Base-by-base conservation (phyloP, 2,888 invertebrate genomes). In the Apotomis capreana region DNA sequence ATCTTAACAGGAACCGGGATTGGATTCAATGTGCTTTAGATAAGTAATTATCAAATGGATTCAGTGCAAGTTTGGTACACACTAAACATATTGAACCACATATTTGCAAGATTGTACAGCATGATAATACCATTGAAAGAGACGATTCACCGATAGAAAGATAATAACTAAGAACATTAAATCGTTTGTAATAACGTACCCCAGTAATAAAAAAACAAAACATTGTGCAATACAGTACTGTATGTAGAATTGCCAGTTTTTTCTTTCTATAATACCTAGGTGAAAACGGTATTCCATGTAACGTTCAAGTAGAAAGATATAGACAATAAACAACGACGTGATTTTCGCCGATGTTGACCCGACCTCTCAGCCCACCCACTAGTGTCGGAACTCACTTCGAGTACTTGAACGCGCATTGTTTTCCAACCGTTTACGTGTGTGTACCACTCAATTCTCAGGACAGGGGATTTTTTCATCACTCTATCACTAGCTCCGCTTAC, bases 381-480 rank as follows among this genome's bases (percentile, higher is more conserved):
- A 78, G 77, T 77, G 76, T 78, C 76, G 69, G 74, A 59, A 76
- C 78, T 40, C 40, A 75, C 73, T 78, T 81, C 76, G 72, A 85
- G 84, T 73, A 78, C 79, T 67, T 15, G 77, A 79, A 79, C 81
- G 78, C 78, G 80, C 80, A 83, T 86, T 85, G 85, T 87, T 86
- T 84, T 85, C 80, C 79, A 77, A 82, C 80, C 26, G 26, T 26
- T 26, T 26, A 26, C 26, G 26, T 26, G 26, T 26, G 79, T 79
- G 80, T 81, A 81, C 78, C 78, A 81, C 81, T 80, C 77, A 76
- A 76, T 76, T 72, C 54, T 74, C 78, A 75, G 78, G 76, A 79
- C 76, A 74, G 76, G 77, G 77, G 74, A 78, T 79, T 77, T 80
- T 81, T 79, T 80, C 77, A 79, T 80, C 79, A 76, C 69, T 71